Base-by-base conservation (phyloP, 1,140 invertebrate genomes). In the Mya arenaria region DNA sequence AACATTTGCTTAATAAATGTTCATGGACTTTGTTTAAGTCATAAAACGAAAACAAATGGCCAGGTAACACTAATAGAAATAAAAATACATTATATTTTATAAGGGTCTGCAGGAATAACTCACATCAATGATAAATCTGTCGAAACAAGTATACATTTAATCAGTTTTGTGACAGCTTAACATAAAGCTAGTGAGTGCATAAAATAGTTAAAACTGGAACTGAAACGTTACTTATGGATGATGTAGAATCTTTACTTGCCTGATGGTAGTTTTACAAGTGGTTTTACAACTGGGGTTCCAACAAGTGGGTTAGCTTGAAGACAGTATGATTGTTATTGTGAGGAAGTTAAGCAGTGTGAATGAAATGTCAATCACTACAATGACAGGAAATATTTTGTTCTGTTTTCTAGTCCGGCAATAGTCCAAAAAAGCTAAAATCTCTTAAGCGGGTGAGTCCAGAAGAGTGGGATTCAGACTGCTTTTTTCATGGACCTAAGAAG, bases 391-490 rank as follows among this genome's bases (percentile, higher is more conserved):
- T 10, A 44, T 10, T 44, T 19, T 19, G 19, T 10, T 44, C 41
- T 44, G 19, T 10, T 10, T 19, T 10, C 41, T 19, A 19, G 41
- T 19, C 41, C 19, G 41, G 19, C 41, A 44, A 10, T 10, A 19
- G 10, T 44, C 10, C 10, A 10, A 44, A 44, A 10, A 44, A 19
- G 19, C 41, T 44, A 19, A 19, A 10, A 19, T 41, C 10, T 4
- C 17, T 75, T 13, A 75, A 75, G 58, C 30, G 72, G 41, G 17
- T 75, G 23, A 8, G n/a, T 39, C 36, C 55, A 23, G 72, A 39
- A 0, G 72, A 75, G 3, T 78, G 74, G 74, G 32, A 34, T 30
- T 58, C 65, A 23, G 74, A 78, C 23, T 78, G 74, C 34, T 78
- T 34, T 23, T 78, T 48, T 32, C 74, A 78, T 30, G 74, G 60